Evolutionary conservation across 2,797 vertebrate species (phyloP), one percentile per base, ranked within the genome.

Genomic region (Anisognathus igniventris): DNA sequence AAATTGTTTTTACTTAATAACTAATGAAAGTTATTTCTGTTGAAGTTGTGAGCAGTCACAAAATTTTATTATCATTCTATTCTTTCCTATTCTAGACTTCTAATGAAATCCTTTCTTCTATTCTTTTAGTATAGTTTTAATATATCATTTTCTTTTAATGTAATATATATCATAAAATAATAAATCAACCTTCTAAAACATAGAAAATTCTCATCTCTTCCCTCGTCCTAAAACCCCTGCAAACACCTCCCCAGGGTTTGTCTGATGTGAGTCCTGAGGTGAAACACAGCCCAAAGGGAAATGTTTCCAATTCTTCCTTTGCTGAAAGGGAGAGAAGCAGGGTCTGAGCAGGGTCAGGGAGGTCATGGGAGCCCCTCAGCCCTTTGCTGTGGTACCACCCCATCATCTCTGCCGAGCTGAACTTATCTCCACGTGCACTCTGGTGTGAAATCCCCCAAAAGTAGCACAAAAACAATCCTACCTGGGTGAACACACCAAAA

Each of bases 211-310:
- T 51, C 27, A 37, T 50, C 27, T 30, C 50, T 51, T 11, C 27
- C 17, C 27, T 51, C 3, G 1, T 18, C 50, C 50, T 28, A 51
- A 28, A 51, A 51, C 17, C 17, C 50, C 50, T 51, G 50, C 50
- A 73, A 92, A 87, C 71, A 85, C 75, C 60, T 93, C 73, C 42
- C n/a, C 54, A 50, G 22, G 65, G 61, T 91, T 42, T 47, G 65
- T 31, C 4, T 7, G 0, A 1, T 31, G 10, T 1, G 21, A 85
- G 21, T 62, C 53, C 78, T 33, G 61, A 94, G 53, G 72, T 31
- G 13, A 48, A 70, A 57, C 0, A 31, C 0, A 0, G 57, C 72
- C 42, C 48, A 45, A 14, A 40, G 80, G n/a, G 65, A 91, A 92
- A 88, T 10, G 20, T 15, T 92, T 68, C 20, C 7, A n/a, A 48